phyloP scores from a whole-genome alignment of 1,140 invertebrate species.

The Rhyzopertha dominica region DNA sequence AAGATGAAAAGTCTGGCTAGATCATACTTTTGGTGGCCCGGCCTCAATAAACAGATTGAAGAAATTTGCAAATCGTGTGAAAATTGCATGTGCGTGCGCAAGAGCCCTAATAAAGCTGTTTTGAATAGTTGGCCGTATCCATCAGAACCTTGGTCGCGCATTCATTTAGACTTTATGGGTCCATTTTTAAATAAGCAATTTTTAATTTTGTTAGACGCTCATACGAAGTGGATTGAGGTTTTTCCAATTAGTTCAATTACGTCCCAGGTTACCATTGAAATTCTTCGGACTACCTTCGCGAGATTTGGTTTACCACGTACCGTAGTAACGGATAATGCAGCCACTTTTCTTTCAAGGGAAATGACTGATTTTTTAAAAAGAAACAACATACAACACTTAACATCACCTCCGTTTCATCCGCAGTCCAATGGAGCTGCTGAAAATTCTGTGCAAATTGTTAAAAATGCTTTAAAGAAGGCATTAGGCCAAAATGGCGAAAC shows the following conservation, averaged over 20 bases:
- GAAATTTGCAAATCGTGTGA: slow-evolving; percentile 4
- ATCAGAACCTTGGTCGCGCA: slow-evolving; percentile 2
- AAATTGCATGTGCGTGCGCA: slow-evolving; percentile 7
- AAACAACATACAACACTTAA: slow-evolving; percentile 35
- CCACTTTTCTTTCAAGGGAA: slow-evolving; percentile 29
- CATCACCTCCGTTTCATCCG: slow-evolving; percentile 38
- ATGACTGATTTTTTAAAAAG: slow-evolving; percentile 34
- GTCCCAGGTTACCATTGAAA: slow-evolving; percentile 4
- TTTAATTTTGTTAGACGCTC: slow-evolving; percentile 13
- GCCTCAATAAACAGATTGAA: slow-evolving; percentile 13
- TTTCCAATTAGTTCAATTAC: slow-evolving; percentile 10
- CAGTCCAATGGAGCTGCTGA: slow-evolving; percentile 43
- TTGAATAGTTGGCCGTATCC: slow-evolving; percentile 10
- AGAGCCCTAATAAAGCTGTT: slow-evolving; percentile 7
- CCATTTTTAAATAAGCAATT: slow-evolving; percentile 12
- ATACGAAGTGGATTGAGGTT: slow-evolving; percentile 12
- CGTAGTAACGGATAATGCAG: slow-evolving; percentile 40
- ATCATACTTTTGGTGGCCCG: slow-evolving; percentile 12
- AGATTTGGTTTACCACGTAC: slow-evolving; percentile 36
- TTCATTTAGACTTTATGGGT: slow-evolving; percentile 16
- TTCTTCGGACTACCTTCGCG: slow-evolving; percentile 6
- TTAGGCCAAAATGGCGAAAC: slow-evolving; percentile 7
- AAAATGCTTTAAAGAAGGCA: slow-evolving; percentile 38
- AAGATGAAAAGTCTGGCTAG: slow-evolving; percentile 17
- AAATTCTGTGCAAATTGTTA: slow-evolving; percentile 43